Evolutionary conservation across 2,797 vertebrate genomes (phyloP).

Genomic region (Sebastes steindachneri): DNA sequence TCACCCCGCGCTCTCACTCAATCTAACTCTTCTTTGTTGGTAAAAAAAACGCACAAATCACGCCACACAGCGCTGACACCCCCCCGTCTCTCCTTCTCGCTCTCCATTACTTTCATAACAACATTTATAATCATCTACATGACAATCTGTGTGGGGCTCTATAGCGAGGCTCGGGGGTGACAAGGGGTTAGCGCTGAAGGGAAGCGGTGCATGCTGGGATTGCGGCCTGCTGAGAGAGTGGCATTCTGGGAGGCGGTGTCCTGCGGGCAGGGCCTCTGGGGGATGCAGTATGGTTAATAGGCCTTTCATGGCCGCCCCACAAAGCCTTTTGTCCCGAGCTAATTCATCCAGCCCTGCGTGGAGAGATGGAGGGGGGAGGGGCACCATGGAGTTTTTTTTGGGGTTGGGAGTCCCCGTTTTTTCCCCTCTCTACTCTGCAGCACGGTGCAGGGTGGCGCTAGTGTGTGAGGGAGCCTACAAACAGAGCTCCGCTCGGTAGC

Average conservation of each 20-base stretch:
- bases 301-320: slow-evolving; percentile 88
- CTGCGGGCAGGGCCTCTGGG: slow-evolving; percentile 89
- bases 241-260: slow-evolving; percentile 86
- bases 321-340: slow-evolving; percentile 87
- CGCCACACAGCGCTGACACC: slow-evolving; percentile 45
- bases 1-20: slow-evolving; percentile 23
- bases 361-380: slow-evolving; percentile 67
- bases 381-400: slow-evolving; percentile 45
- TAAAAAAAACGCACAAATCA: slow-evolving; percentile 66
- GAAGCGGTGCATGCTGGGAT: slow-evolving; percentile 84
- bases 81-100: slow-evolving; percentile 42
- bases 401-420: slow-evolving; percentile 58
- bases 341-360: slow-evolving; percentile 87
- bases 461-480: slow-evolving; percentile 58
- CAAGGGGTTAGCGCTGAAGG: slow-evolving; percentile 78
- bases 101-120: slow-evolving; percentile 74
- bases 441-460: slow-evolving; percentile 62
- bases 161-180: slow-evolving; percentile 70
- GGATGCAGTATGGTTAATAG: slow-evolving; percentile 90
- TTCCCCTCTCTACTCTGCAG: slow-evolving; percentile 19
- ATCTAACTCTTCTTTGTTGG: slow-evolving; percentile 57
- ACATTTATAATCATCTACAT: slow-evolving; percentile 83
- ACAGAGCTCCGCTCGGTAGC: slow-evolving; percentile 47
- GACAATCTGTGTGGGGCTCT: slow-evolving; percentile 78
- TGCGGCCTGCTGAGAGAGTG: slow-evolving; percentile 82